Percentiles rank a stretch among this genome's conserved stretches.
Conservation (phyloP, 2,888 invertebrate genomes). For the Pristionchus entomophagus region DNA sequence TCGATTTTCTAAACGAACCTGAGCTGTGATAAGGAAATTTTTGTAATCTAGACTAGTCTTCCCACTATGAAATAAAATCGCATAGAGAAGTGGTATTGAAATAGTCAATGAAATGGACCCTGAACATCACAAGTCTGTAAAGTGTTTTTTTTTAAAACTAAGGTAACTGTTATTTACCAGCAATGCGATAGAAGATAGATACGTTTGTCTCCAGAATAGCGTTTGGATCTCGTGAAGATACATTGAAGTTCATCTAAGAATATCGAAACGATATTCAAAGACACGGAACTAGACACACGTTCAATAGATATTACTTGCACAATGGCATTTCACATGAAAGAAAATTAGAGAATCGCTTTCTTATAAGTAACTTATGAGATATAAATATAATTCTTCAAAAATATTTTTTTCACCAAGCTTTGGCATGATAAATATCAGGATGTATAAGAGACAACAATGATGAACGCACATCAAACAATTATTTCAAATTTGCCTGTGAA, state of each 20-base stretch:
- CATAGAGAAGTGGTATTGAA: background rate
- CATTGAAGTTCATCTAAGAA: background rate
- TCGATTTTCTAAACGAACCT: background rate
- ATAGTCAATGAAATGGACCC: background rate
- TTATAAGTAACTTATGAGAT: too few relatives aligned
- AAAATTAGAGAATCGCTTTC: too few relatives aligned
- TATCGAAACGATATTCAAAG: background rate
- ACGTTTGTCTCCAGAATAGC: background rate
- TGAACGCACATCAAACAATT: too few relatives aligned
- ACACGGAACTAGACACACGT: background rate
- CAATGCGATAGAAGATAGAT: background rate
- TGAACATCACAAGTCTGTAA: too few relatives aligned
- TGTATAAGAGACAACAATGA: too few relatives aligned
- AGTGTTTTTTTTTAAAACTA: background rate
- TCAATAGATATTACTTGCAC: background rate
- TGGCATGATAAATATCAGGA: too few relatives aligned
- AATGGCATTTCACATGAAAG: background rate
- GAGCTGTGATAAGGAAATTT: background rate
- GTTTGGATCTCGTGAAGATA: background rate
- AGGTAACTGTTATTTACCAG: background rate
- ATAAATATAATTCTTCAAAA: too few relatives aligned
- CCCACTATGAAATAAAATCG: conserved; percentile 4
- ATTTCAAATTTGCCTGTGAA: too few relatives aligned
- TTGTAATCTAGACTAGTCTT: background rate
- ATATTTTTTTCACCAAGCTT: too few relatives aligned